Evolutionary conservation across 2,888 invertebrate genomes (phyloP), one percentile per base, ranked within the genome.

Genomic region (Norana najaformis): DNA sequence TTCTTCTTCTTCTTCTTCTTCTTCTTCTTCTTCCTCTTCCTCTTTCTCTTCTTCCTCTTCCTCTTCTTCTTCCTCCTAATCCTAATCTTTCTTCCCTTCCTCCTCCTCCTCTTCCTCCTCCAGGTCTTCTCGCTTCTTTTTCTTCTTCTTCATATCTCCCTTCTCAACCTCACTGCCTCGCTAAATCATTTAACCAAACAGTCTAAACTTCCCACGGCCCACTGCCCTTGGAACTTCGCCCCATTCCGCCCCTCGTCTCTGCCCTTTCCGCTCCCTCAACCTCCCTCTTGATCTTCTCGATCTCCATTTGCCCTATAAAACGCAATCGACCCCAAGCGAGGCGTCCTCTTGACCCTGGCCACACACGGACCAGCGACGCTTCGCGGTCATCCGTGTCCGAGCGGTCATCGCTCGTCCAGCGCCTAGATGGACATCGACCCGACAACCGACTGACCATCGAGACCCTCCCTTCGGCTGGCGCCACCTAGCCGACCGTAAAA

Each of bases 361-460:
- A 53, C 8, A n/a, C 69, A n/a, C 69, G 69, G 69, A n/a, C 69
- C 69, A 69, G 69, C 69, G 69, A 69, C 69, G 69, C 69, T 11
- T 16, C 69, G 69, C 69, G 69, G 69, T 69, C 69, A 69, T 69
- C 69, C 69, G 16, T 69, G 69, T 69, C 69, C 69, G 18, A 85
- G 36, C 85, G 85, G 85, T 85, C 85, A 85, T 85, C 36, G 85
- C 85, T 37, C 85, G 85, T 35, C 85, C 36, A 23, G 36, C 85
- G 85, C 85, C 36, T 35, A 35, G 34, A 20, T 37, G 36, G 85
- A 85, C 85, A 85, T 37, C 36, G 85, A 85, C 35, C 85, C 35
- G 85, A 85, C 85, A 35, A 20, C 36, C 85, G 85, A 14, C 23
- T 18, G 35, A 23, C 35, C 85, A 85, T n/a, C 69, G 69, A 30